Evolutionary conservation across 1,140 invertebrate genomes (phyloP), one percentile per base, ranked within the genome.

Genomic region (Drosophila hydei): DNA sequence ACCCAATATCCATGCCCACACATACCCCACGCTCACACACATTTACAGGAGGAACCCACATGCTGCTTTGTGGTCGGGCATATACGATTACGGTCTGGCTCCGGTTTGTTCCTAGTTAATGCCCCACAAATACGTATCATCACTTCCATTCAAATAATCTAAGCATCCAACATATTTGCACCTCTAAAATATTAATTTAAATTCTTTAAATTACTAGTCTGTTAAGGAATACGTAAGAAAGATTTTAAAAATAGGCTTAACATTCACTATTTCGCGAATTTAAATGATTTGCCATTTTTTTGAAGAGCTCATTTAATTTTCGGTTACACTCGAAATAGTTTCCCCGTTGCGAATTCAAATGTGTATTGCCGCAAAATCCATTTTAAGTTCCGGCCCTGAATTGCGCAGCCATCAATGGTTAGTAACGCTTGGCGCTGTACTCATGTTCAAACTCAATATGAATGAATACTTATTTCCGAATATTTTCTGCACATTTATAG

Each of bases 391-490:
- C 77, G 60, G 69, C 77, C 63, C 64, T 48, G 47, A 40, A 33
- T 33, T 40, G 33, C 42, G 33, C 33, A 38, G 8, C 36, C 47
- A 18, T 56, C 50, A 45, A 63, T 18, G 42, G 23, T 50, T 43
- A 27, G 54, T 42, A 16, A 42, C 36, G 54, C 14, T 27, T 12
- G 50, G 30, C 50, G 27, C 50, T 9, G 9, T 36, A 14, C 16
- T 52, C 14, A 48, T 51, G 62, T 45, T 51, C 16, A 56, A 73
- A 54, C 76, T 60, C 56, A 25, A 67, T 81, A 47, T 77, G 70
- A 85, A 77, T 71, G 65, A 81, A 60, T 64, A 78, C 75, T 76
- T 71, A 88, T 87, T 79, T 88, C 72, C 83, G 75, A 70, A 83
- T 78, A 81, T 81, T 78, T 76, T 65, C 63, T 69, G 54, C 71